Evolutionary conservation across 2,797 vertebrate species (phyloP), one percentile per base, ranked within the genome.

Genomic region (Ammospiza maritima): DNA sequence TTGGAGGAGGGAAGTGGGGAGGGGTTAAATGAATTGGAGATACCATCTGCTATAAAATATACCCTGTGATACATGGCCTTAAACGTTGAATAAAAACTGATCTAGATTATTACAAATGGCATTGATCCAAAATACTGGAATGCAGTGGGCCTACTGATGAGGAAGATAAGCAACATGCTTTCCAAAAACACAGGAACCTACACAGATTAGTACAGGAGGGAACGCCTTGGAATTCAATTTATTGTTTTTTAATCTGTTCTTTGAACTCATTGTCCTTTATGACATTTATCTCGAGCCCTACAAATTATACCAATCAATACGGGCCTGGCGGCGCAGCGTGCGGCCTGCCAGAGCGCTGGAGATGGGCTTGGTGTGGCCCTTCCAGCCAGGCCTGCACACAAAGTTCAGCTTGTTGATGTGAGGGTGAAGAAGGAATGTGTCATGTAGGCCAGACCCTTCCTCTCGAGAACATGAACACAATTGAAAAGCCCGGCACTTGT

Each of bases 361-460:
- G 85, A 77, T 79, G 83, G 51, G 87, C 89, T 95, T 95, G 93
- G 86, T 83, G 90, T 48, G 88, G 76, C 93, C 2, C 3, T 47
- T 75, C 66, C 90, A 87, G 47, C 5, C 48, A 74, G 77, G 70
- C 85, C 85, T 54, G 10, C 4, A 56, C 86, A 94, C 97, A 97
- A 97, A 97, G 97, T 93, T 96, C 91, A 95, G 97, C 97, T 98
- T 98, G 98, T 98, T 98, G 97, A 96, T 97, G 97, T 96, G 98
- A 98, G 98, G 97, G 98, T 98, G 98, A 98, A 98, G 97, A 97
- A 93, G 97, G 97, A 98, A 98, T 98, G 94, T 95, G 98, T 98
- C 98, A 2, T 93, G 91, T 97, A 97, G 98, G 98, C 96, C 93
- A 90, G 96, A 98, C 97, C 98, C 98, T 98, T 98, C 98, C 97